phyloP scores from a whole-genome alignment of 2,888 invertebrate species.

The Melanostoma mellinum region DNA sequence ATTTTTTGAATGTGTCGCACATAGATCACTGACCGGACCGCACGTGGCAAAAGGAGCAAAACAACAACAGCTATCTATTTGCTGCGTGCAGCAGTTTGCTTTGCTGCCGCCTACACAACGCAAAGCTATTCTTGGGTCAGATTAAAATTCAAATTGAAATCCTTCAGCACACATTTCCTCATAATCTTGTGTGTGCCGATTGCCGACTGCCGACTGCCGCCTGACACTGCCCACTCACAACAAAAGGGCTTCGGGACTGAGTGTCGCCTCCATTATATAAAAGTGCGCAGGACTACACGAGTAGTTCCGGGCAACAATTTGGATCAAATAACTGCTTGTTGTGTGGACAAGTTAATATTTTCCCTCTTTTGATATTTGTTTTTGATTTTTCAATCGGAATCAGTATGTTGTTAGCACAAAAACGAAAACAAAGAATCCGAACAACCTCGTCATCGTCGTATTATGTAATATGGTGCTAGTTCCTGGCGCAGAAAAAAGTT shows the following conservation, averaged over 20 bases:
- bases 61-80: slow-evolving; percentile 55
- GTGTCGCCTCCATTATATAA: slow-evolving; percentile 35
- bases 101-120: slow-evolving; percentile 61
- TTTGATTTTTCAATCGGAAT: slow-evolving; percentile 17
- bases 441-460: slow-evolving; percentile 49
- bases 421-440: slow-evolving; percentile 13
- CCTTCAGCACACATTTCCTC: slow-evolving; percentile 43
- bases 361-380: slow-evolving; percentile 39
- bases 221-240: slow-evolving; percentile 47
- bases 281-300: neutral
- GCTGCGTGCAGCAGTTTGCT: slow-evolving; percentile 42
- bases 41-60: slow-evolving; percentile 39
- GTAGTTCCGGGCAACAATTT: slow-evolving; percentile 50
- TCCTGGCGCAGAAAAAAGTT: slow-evolving; percentile 50
- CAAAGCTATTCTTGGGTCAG: slow-evolving; percentile 67
- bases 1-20: slow-evolving; percentile 68
- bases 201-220: neutral
- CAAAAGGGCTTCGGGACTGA: slow-evolving; percentile 43
- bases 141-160: slow-evolving; percentile 69
- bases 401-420: neutral
- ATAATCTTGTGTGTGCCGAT: slow-evolving; percentile 17
- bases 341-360: slow-evolving; percentile 60
- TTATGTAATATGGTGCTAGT: slow-evolving; percentile 53
- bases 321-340: slow-evolving; percentile 61
- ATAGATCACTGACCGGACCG: slow-evolving; percentile 64